These are phyloP conservation scores for Vanessa atalanta DNA, from an alignment of 1,140 invertebrate species.

Conservation along the genomic window DNA sequence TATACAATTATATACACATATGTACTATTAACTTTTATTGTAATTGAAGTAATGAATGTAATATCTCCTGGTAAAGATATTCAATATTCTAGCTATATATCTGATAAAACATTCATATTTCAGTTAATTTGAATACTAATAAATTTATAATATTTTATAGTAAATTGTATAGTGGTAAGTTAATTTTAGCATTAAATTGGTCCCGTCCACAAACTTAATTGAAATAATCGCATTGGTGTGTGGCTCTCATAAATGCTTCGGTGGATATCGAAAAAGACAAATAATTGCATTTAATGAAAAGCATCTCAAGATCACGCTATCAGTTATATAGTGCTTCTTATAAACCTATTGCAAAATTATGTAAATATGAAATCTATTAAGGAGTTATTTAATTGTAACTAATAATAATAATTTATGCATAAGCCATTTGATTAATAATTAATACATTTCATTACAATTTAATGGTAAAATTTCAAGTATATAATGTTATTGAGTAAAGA, in stretches of 20 bases:
- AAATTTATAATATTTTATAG: not conserved
- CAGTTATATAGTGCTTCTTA: conserved; percentile 12
- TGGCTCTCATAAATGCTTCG: conserved; percentile 51
- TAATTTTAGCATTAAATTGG: conserved; percentile 11
- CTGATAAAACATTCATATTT: too few relatives aligned
- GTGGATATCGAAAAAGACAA: conserved; percentile 12
- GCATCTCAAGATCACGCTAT: conserved; percentile 13
- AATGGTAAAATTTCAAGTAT: too few relatives aligned
- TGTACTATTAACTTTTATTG: too few relatives aligned
- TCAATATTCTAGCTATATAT: too few relatives aligned
- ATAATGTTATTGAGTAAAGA: too few relatives aligned
- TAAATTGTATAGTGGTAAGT: not conserved
- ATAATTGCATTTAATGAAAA: not conserved
- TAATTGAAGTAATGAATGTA: too few relatives aligned
- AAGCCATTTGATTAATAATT: conserved; percentile 8
- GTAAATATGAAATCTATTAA: not conserved
- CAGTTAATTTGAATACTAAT: too few relatives aligned
- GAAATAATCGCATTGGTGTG: conserved; percentile 51
- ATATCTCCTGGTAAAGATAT: too few relatives aligned
- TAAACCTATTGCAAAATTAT: not conserved
- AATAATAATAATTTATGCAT: conserved; percentile 6
- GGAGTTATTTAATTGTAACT: not conserved
- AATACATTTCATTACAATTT: too few relatives aligned
- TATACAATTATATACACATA: too few relatives aligned
- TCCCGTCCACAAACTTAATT: conserved; percentile 43